phyloP scores from a whole-genome alignment of 1,140 invertebrate species.

The Sarcophaga bullata region DNA sequence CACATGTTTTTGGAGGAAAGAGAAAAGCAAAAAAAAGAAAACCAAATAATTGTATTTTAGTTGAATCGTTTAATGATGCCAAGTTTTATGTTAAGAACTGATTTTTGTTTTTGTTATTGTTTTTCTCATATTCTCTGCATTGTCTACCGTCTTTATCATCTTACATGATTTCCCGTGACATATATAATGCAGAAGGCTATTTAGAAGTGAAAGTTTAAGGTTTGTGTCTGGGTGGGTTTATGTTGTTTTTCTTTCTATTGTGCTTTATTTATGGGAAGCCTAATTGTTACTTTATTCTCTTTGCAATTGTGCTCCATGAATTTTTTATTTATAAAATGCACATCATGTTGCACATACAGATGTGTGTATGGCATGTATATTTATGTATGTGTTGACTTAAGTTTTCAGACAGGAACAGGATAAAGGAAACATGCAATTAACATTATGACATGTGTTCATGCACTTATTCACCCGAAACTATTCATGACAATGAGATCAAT shows the following conservation, averaged over 20 bases:
- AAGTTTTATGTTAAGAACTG: conserved; percentile 11
- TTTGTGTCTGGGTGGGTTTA: background rate
- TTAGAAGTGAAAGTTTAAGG: background rate
- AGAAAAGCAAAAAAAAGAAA: conserved; percentile 45
- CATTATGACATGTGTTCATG: conserved; percentile 8
- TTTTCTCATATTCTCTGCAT: background rate
- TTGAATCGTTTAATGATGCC: conserved; percentile 26
- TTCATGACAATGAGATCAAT: too few species aligned
- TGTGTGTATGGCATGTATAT: background rate
- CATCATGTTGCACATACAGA: background rate
- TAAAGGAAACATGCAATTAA: conserved; percentile 15
- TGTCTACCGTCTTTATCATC: background rate
- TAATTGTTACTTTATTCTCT: background rate
- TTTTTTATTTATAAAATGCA: background rate
- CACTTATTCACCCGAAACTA: background rate
- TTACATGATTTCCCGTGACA: background rate
- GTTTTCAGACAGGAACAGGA: conserved; percentile 42
- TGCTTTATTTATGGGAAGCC: background rate
- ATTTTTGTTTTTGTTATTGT: background rate
- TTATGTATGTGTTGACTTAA: conserved; percentile 14
- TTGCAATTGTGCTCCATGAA: background rate
- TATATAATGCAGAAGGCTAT: background rate
- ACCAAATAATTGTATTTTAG: conserved; percentile 40
- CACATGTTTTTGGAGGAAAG: too few species aligned
- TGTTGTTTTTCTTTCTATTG: background rate